Percentiles rank a stretch among this genome's conserved stretches.
These are phyloP conservation scores for Leptinotarsa juncta DNA, from an alignment of 2,888 invertebrate species.

Conservation along the genomic window DNA sequence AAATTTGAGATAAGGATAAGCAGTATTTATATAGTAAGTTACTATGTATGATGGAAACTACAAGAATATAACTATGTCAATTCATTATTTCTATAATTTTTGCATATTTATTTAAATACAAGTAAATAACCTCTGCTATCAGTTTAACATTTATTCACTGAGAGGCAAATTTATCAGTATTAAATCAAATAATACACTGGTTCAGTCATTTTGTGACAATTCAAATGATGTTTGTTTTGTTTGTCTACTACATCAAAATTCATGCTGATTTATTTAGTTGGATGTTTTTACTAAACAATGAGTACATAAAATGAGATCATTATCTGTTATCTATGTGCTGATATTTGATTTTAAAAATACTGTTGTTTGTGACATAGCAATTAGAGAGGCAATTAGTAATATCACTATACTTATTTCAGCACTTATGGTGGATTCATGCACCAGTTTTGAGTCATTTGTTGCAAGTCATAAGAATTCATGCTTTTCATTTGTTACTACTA, in stretches of 20 bases:
- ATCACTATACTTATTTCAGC: too few species aligned
- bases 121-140: neutral
- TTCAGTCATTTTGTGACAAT: neutral
- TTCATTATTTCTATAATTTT: neutral
- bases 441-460: too few species aligned
- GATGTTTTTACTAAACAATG: neutral
- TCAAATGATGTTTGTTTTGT: neutral
- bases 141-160: neutral
- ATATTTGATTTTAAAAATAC: neutral
- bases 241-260: neutral
- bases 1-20: constrained; percentile 9
- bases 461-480: too few species aligned
- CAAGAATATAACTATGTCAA: neutral
- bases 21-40: constrained; percentile 10
- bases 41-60: neutral
- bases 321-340: neutral
- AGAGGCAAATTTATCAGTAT: neutral
- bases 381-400: too few species aligned
- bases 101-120: neutral
- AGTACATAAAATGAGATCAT: neutral
- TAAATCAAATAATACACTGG: neutral
- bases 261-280: neutral
- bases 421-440: too few species aligned
- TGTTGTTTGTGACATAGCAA: too few species aligned
- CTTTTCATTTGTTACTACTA: too few species aligned